Evolutionary conservation across 1,140 invertebrate genomes (phyloP).

Genomic region (Pararge aegeria): DNA sequence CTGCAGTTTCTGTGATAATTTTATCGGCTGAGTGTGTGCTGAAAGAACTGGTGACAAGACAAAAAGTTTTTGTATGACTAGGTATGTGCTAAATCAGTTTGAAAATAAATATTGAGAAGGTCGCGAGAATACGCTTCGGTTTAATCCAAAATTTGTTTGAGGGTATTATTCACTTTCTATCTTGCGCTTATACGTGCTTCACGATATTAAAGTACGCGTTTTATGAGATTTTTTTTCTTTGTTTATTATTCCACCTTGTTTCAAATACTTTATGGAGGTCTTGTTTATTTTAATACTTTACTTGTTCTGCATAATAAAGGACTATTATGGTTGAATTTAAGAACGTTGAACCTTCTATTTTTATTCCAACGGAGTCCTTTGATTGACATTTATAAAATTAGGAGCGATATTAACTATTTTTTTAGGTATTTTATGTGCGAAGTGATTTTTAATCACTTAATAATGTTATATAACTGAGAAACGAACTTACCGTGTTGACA

Average conservation of each 20-base stretch:
- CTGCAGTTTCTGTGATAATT: too few species aligned
- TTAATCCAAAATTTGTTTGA: conserved; percentile 26
- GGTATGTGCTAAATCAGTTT: background rate
- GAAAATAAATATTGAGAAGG: conserved; percentile 19
- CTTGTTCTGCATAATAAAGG: background rate
- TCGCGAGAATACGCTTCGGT: conserved; percentile 12
- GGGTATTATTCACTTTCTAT: conserved; percentile 17
- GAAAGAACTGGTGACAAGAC: too few species aligned
- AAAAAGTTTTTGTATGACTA: too few species aligned
- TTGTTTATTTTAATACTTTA: background rate
- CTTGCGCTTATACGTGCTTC: conserved; percentile 8
- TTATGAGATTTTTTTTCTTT: conserved; percentile 30
- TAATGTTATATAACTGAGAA: too few species aligned
- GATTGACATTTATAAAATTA: background rate
- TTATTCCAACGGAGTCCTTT: background rate
- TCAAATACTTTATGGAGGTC: background rate
- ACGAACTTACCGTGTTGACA: too few species aligned
- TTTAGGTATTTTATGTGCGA: too few species aligned
- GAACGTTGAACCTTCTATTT: too few species aligned
- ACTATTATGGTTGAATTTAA: background rate
- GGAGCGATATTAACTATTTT: too few species aligned
- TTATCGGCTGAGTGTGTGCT: too few species aligned
- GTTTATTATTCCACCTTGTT: conserved; percentile 7
- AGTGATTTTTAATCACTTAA: too few species aligned
- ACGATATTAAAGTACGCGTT: conserved; percentile 22